These are phyloP conservation scores for Pipistrellus kuhlii DNA, from an alignment of 2,797 vertebrate genomes.

Conservation along the genomic window DNA sequence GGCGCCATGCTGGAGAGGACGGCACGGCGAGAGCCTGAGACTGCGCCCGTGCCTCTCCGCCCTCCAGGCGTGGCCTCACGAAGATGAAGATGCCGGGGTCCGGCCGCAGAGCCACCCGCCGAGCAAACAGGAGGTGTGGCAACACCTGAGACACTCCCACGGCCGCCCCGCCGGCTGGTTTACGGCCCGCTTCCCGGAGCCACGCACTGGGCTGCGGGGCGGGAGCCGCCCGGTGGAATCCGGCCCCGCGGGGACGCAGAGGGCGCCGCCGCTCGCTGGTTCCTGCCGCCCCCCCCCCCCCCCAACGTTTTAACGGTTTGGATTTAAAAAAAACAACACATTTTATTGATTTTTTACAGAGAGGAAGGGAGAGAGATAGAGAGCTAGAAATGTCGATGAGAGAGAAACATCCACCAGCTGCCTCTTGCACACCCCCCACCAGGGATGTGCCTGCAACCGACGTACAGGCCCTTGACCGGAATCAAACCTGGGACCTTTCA, in stretches of 20 bases:
- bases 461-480: no score
- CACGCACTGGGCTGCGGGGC: not conserved
- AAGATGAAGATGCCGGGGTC: constrained; percentile 77
- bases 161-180: constrained; percentile 16
- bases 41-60: constrained; percentile 70
- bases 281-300: no score
- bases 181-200: constrained; percentile 45
- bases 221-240: constrained; percentile 54
- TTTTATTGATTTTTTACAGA: no score
- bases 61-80: constrained; percentile 51
- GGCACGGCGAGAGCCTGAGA: constrained; percentile 64
- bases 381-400: no score
- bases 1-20: constrained; percentile 88
- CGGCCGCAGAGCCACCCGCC: constrained; percentile 61
- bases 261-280: not conserved
- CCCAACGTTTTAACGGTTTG: not conserved
- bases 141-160: constrained; percentile 47
- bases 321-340: not conserved
- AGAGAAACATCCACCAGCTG: no score
- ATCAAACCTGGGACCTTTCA: no score
- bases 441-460: no score
- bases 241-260: constrained; percentile 58
- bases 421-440: no score
- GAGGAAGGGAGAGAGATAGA: no score
- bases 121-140: constrained; percentile 50